Base-by-base conservation (phyloP, 2,113 vertebrate genomes). In the Gobiocypris rarus region DNA sequence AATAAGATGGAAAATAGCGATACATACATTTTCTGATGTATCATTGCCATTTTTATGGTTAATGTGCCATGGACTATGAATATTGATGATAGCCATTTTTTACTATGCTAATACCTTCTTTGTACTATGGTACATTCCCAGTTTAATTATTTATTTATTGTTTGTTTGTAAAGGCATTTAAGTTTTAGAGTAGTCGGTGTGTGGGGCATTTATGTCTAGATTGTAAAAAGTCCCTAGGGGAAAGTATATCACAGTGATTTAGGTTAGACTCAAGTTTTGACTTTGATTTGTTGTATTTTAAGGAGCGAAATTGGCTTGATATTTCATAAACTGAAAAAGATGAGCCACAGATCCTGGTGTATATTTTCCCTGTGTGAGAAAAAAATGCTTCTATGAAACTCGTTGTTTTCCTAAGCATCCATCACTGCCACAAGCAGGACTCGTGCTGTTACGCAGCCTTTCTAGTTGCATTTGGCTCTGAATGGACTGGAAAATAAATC, bases 251-350 rank as follows among this genome's bases (percentile, higher is more conserved):
- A 8, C 9, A 41, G 15, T 67, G 31, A 67, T 74, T 67, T 9
- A 24, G 50, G 11, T 67, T 52, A 56, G 24, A 19, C 26, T 24
- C 17, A 50, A 38, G 41, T 52, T 65, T 26, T 28, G 8, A 26
- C 52, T 54, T 41, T 75, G 71, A 26, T 58, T 54, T 70, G 48
- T 77, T 70, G 24, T 70, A 54, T 54, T 76, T 52, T 52, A 45
- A 48, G 69, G 45, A 69, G 26, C 15, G 17, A 54, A 84, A 78
- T 22, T 13, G 28, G 74, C 81, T 85, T 85, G 38, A 34, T 69
- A 48, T 69, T 82, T 77, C 38, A 28, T 5, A 22, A 63, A 34
- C 9, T 24, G 69, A 24, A 38, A 83, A 76, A 28, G 4, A 79
- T 43, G n/a, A 78, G 38, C 8, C 31, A 19, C 59, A 59, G 41